Conservation (phyloP, 2,888 invertebrate genomes). For the Hybos culiciformis region DNA sequence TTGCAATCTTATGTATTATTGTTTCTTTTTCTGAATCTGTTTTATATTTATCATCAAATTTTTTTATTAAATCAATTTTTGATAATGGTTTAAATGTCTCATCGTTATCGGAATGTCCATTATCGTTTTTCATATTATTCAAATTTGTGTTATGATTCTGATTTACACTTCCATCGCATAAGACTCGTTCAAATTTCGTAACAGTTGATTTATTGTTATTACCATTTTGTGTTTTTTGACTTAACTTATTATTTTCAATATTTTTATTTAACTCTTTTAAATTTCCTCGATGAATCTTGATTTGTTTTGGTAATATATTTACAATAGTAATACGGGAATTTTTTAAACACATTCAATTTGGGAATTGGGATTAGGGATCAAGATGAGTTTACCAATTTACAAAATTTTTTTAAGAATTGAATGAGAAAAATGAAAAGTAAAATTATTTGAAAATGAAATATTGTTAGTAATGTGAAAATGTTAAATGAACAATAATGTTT, state of each 20-base stretch:
- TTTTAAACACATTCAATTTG: too few relatives aligned
- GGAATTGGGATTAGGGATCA: too few relatives aligned
- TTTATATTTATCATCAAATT: conserved; percentile 42
- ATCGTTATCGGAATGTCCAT: conserved; percentile 13
- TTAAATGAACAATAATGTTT: too few relatives aligned
- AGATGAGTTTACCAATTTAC: too few relatives aligned
- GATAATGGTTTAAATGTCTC: conserved; percentile 16
- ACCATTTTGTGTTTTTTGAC: conserved; percentile 10
- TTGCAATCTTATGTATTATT: conserved; percentile 6
- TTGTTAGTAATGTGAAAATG: too few relatives aligned
- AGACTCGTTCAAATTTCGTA: conserved; percentile 1
- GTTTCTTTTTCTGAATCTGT: conserved; percentile 24
- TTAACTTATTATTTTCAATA: conserved; percentile 29
- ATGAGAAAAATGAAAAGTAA: too few relatives aligned
- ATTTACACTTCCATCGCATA: not conserved
- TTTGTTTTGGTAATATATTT: too few relatives aligned
- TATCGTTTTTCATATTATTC: not conserved
- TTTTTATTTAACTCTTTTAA: conserved; percentile 31
- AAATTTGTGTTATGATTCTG: not conserved
- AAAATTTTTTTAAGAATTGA: too few relatives aligned
- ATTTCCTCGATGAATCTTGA: conserved; percentile 34
- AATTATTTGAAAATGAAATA: too few relatives aligned
- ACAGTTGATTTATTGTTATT: conserved; percentile 12
- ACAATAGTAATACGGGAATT: too few relatives aligned
- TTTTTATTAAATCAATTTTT: conserved; percentile 47